phyloP scores from a whole-genome alignment of 2,113 vertebrate species.

The Brevimyrus niger region DNA sequence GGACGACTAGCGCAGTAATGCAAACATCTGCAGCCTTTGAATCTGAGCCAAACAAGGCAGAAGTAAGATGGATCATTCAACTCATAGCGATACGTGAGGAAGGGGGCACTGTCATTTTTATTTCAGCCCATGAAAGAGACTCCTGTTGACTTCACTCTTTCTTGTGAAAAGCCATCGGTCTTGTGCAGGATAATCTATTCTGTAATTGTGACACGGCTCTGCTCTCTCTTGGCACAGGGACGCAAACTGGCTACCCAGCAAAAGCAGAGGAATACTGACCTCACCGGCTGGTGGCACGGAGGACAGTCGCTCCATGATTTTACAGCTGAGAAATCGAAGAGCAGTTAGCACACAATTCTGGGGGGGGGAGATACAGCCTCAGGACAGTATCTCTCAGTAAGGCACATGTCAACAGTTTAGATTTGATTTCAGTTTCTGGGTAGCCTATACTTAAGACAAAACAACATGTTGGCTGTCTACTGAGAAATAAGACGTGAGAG shows the following conservation, averaged over 20 bases:
- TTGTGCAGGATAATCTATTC: neutral
- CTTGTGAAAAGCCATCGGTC: neutral
- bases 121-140: neutral
- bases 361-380: neutral
- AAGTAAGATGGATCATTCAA: neutral
- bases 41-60: neutral
- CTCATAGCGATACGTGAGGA: neutral
- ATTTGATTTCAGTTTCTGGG: neutral
- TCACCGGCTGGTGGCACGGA: neutral
- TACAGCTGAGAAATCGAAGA: conserved; percentile 9
- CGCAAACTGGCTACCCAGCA: neutral
- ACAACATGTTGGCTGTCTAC: neutral
- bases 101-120: neutral
- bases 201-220: neutral
- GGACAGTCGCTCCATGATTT: neutral
- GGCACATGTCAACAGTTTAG: neutral
- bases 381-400: neutral
- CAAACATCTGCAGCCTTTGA: neutral
- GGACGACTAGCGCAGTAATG: neutral
- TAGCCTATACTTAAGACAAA: conserved; percentile 2
- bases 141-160: neutral
- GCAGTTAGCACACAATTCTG: neutral
- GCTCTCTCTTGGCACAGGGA: neutral
- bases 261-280: neutral
- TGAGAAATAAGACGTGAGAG: neutral